phyloP scores from a whole-genome alignment of 2,888 invertebrate species.

The Stomorhina lunata region DNA sequence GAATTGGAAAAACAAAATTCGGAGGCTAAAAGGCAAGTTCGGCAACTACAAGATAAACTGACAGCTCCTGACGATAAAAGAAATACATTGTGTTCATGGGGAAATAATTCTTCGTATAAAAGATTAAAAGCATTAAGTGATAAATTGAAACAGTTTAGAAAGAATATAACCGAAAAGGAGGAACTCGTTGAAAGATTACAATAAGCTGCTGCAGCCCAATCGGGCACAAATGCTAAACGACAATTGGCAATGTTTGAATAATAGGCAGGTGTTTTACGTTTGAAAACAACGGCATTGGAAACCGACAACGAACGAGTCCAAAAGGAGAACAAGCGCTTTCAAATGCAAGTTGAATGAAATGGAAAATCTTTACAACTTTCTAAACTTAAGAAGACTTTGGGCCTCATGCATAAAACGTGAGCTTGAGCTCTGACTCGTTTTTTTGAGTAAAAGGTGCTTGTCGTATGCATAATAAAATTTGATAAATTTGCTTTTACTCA shows the following conservation, averaged over 20 bases:
- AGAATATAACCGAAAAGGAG: constrained; percentile 90
- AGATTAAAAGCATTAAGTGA: constrained; percentile 84
- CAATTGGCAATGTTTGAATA: constrained; percentile 89
- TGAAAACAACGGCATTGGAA: constrained; percentile 86
- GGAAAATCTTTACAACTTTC: constrained; percentile 81
- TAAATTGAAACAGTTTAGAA: constrained; percentile 87
- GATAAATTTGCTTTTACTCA: too few species aligned
- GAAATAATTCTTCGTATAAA: constrained; percentile 72
- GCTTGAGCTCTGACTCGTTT: too few species aligned
- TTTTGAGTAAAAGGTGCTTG: too few species aligned
- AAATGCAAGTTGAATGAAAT: constrained; percentile 79
- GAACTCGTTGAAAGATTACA: constrained; percentile 88
- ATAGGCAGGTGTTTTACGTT: constrained; percentile 85
- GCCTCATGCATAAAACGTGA: too few species aligned
- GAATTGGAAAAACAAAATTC: constrained; percentile 90
- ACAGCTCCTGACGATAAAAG: constrained; percentile 37
- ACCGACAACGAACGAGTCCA: constrained; percentile 87
- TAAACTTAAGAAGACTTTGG: constrained; percentile 82
- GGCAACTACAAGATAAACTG: constrained; percentile 88
- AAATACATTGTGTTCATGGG: constrained; percentile 13
- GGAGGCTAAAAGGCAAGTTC: constrained; percentile 86
- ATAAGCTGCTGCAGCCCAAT: constrained; percentile 82
- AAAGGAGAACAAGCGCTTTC: constrained; percentile 87
- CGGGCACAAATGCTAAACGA: constrained; percentile 82
- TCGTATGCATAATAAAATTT: too few species aligned